Evolutionary conservation across 2,888 invertebrate genomes (phyloP).

Genomic region (Dicranocentrus wangi): DNA sequence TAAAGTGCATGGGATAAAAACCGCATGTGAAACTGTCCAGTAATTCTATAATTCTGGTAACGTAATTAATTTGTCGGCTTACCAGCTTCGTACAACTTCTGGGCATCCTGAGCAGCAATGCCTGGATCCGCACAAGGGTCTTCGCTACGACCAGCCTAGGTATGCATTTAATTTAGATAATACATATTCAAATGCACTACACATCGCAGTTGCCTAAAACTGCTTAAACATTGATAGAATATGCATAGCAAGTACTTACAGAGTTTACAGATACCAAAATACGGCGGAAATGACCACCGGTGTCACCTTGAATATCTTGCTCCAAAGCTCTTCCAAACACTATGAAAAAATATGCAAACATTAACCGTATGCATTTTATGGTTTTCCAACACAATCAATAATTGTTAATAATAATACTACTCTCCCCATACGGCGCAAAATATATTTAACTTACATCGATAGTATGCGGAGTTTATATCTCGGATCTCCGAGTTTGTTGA

Average conservation of each 20-base stretch:
- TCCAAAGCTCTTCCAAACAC: constrained; percentile 88
- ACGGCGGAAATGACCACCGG: constrained; percentile 92
- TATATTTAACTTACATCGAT: constrained; percentile 79
- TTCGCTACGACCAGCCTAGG: constrained; percentile 87
- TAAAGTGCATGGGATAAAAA: no score
- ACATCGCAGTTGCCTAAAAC: no score
- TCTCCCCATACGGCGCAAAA: no score
- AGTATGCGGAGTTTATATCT: constrained; percentile 85
- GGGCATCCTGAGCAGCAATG: constrained; percentile 86
- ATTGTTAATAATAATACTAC: not conserved
- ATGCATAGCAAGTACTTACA: constrained; percentile 78
- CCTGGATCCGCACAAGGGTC: constrained; percentile 83
- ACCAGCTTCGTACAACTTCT: constrained; percentile 85
- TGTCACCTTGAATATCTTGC: constrained; percentile 88
- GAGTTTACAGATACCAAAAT: constrained; percentile 89
- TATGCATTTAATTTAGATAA: no score
- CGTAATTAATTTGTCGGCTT: no score
- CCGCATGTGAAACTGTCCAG: no score
- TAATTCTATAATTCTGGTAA: no score
- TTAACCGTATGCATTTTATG: no score
- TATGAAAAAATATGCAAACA: constrained; percentile 77
- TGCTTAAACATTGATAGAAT: no score
- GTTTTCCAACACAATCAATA: constrained; percentile 27
- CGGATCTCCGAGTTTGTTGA: constrained; percentile 89
- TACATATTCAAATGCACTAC: no score